These are phyloP conservation scores for Phodopus roborovskii DNA, from an alignment of 2,113 vertebrate genomes.

Conservation along the genomic window DNA sequence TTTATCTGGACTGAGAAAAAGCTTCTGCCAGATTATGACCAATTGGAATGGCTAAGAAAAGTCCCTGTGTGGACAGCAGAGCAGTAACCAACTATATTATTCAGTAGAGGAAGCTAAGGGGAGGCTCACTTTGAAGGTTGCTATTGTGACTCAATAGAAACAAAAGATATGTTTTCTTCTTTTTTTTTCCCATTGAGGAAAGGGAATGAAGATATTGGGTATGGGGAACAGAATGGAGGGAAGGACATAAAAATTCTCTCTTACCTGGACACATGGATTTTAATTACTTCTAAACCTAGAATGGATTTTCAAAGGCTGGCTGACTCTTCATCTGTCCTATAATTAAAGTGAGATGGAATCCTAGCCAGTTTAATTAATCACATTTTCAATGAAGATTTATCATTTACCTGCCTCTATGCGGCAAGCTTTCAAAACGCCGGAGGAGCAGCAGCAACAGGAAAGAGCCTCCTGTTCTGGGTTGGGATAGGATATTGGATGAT, in stretches of 20 bases:
- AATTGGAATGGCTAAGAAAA: neutral
- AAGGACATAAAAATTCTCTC: neutral
- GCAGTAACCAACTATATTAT: no score
- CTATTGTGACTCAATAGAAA: neutral
- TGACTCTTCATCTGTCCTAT: conserved; percentile 7
- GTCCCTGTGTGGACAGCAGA: neutral
- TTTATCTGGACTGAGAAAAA: neutral
- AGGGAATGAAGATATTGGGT: neutral
- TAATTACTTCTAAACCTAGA: conserved; percentile 30
- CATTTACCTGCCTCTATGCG: neutral
- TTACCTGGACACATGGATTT: neutral
- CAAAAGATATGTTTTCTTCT: neutral
- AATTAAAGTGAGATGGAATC: conserved; percentile 20
- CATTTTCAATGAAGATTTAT: neutral
- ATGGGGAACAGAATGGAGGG: neutral
- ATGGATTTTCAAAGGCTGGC: conserved; percentile 15
- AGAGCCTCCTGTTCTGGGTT: neutral
- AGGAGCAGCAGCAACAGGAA: neutral
- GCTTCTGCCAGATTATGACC: neutral
- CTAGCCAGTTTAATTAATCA: conserved; percentile 31
- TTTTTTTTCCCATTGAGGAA: neutral
- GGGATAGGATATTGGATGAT: neutral
- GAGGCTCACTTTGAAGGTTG: neutral
- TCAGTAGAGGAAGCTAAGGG: neutral
- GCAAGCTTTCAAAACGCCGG: neutral